Conservation (phyloP, 2,797 vertebrate genomes). For the Scomberomorus guttatus region DNA sequence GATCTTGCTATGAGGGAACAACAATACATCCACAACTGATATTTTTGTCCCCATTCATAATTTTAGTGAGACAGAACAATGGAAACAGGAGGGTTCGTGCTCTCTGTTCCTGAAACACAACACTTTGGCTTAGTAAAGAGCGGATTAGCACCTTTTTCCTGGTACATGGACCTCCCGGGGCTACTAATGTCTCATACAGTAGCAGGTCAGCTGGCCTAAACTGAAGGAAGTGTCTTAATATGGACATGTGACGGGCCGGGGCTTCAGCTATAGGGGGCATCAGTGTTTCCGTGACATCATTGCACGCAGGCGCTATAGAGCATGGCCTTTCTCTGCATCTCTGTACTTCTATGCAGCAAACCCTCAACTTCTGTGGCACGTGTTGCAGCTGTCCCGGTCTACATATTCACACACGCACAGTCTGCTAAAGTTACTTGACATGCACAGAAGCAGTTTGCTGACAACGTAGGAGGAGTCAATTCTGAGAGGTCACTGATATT, state of each 20-base stretch:
- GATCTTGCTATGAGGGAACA: constrained; percentile 12
- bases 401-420: constrained; percentile 9
- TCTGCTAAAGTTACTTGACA: constrained; percentile 43
- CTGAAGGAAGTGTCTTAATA: constrained; percentile 84
- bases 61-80: neutral
- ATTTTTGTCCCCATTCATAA: constrained; percentile 10
- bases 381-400: constrained; percentile 64
- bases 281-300: constrained; percentile 84
- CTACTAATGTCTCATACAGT: constrained; percentile 58
- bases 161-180: constrained; percentile 51
- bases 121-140: constrained; percentile 45
- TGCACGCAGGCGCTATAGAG: constrained; percentile 54
- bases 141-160: constrained; percentile 73
- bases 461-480: constrained; percentile 9
- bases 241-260: constrained; percentile 64
- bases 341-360: constrained; percentile 27
- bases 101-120: constrained; percentile 49
- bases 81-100: constrained; percentile 44
- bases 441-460: constrained; percentile 9
- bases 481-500: constrained; percentile 10
- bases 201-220: constrained; percentile 60
- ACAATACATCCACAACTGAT: neutral
- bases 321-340: constrained; percentile 35
- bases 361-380: constrained; percentile 39
- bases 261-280: constrained; percentile 55